Evolutionary conservation across 2,888 invertebrate genomes (phyloP), one percentile per base, ranked within the genome.

Genomic region (Drosophila planitibia): DNA sequence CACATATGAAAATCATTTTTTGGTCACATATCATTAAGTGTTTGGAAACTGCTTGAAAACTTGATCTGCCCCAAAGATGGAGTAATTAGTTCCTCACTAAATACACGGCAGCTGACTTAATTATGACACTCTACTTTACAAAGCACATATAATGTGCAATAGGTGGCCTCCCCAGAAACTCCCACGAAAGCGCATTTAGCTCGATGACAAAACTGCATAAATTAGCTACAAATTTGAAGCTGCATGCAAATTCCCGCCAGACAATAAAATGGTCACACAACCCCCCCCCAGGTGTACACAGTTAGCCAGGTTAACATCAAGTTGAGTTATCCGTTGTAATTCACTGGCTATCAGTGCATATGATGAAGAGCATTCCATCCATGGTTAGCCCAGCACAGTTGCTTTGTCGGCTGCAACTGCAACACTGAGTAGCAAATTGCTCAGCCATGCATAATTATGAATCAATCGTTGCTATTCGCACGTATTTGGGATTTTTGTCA

Each of bases 401-500:
- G n/a, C n/a, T n/a, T 10, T 59, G 28, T 22, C 44, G 44, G 55
- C 72, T 74, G 84, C 73, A 67, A 70, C 68, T 75, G 58, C 30
- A 25, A 32, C 62, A 52, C 55, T 71, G 61, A 53, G 28, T 22
- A 19, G 67, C 59, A 61, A 73, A 68, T 63, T 77, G 81, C 35
- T 64, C 69, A 73, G 74, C 72, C 72, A 68, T 47, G 85, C 66
- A 74, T 57, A 82, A 80, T 80, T 76, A 68, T 67, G 72, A 83
- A 79, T 70, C 75, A 84, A 83, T 76, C 75, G 79, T 61, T 60
- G 79, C 74, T 82, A 68, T 81, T 75, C 67, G 82, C 87, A 89
- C 89, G 87, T 88, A 82, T 85, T 88, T 87, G 70, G 87, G 89
- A 88, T 88, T 87, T 87, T 72, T 75, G 77, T 69, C 82, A 32